Conservation (phyloP, 1,140 invertebrate genomes). For the Drosophila obscura region DNA sequence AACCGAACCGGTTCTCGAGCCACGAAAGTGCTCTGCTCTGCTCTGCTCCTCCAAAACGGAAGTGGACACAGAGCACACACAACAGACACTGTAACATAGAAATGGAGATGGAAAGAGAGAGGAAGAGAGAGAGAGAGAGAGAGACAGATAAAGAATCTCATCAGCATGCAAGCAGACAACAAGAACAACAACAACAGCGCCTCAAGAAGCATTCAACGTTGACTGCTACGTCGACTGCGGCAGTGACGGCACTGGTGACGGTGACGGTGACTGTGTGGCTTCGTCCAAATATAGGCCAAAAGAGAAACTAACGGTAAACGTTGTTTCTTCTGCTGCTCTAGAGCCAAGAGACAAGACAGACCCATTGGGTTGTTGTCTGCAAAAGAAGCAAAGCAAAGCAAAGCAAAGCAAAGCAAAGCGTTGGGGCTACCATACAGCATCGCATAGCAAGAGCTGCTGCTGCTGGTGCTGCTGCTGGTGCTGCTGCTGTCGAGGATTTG, state of each 20-base stretch:
- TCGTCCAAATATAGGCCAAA: slow-evolving; percentile 81
- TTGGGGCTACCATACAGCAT: no score
- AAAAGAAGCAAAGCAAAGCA: slow-evolving; percentile 13
- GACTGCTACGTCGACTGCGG: slow-evolving; percentile 18
- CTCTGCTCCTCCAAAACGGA: slow-evolving; percentile 49
- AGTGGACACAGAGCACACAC: slow-evolving; percentile 35
- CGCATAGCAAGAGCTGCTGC: neutral
- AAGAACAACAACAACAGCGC: slow-evolving; percentile 19
- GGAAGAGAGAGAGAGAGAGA: slow-evolving; percentile 17
- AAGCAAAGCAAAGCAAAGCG: slow-evolving; percentile 8
- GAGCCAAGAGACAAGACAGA: slow-evolving; percentile 34
- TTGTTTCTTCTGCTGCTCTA: slow-evolving; percentile 38
- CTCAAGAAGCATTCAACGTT: slow-evolving; percentile 18
- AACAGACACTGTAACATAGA: no score
- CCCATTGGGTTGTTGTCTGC: slow-evolving; percentile 27
- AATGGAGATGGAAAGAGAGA: slow-evolving; percentile 18
- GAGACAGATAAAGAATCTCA: slow-evolving; percentile 58
- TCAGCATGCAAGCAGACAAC: slow-evolving; percentile 34
- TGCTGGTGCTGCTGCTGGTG: neutral
- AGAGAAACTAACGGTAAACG: slow-evolving; percentile 83
- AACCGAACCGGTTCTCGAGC: slow-evolving; percentile 71
- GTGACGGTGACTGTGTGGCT: slow-evolving; percentile 29
- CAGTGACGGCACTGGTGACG: neutral
- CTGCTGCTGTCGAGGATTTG: slow-evolving; percentile 59
- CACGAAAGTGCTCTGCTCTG: slow-evolving; percentile 53